Conservation (phyloP, 2,888 invertebrate genomes). For the Plusia festucae region DNA sequence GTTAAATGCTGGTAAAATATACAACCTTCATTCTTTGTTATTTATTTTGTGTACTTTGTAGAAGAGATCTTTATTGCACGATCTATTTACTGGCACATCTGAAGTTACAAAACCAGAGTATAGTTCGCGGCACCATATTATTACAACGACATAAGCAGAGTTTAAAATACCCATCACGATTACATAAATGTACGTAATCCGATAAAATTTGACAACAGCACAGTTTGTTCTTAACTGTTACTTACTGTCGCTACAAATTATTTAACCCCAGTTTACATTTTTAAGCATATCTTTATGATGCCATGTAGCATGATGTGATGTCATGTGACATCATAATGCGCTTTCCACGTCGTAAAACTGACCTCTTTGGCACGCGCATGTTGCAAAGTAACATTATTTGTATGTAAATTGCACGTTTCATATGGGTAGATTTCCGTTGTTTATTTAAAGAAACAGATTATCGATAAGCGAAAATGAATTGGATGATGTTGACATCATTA, state of each 20-base stretch:
- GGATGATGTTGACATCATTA: background rate
- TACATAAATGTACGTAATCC: slow-evolving; percentile 45
- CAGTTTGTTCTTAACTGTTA: slow-evolving; percentile 46
- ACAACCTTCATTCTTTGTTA: background rate
- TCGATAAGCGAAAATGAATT: background rate
- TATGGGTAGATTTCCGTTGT: slow-evolving; percentile 29
- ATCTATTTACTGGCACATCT: slow-evolving; percentile 44
- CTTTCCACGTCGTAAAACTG: slow-evolving; percentile 42
- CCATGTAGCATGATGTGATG: slow-evolving; percentile 20
- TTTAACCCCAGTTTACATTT: slow-evolving; percentile 26
- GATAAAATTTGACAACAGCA: slow-evolving; percentile 42
- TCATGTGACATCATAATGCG: slow-evolving; percentile 45
- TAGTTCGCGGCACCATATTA: slow-evolving; percentile 25
- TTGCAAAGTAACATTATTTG: slow-evolving; percentile 18
- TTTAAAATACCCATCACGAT: slow-evolving; percentile 18
- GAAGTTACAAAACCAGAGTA: slow-evolving; percentile 37
- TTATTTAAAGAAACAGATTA: slow-evolving; percentile 7
- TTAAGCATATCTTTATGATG: slow-evolving; percentile 46
- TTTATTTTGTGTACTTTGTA: slow-evolving; percentile 22
- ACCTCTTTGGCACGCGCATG: slow-evolving; percentile 31
- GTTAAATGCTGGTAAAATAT: background rate
- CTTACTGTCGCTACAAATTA: slow-evolving; percentile 23
- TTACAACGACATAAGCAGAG: slow-evolving; percentile 36
- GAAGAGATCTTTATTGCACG: slow-evolving; percentile 24
- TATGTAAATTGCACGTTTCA: slow-evolving; percentile 21